These are phyloP conservation scores for Muscidifurax raptorellus DNA, from an alignment of 1,140 invertebrate species.

Conservation along the genomic window DNA sequence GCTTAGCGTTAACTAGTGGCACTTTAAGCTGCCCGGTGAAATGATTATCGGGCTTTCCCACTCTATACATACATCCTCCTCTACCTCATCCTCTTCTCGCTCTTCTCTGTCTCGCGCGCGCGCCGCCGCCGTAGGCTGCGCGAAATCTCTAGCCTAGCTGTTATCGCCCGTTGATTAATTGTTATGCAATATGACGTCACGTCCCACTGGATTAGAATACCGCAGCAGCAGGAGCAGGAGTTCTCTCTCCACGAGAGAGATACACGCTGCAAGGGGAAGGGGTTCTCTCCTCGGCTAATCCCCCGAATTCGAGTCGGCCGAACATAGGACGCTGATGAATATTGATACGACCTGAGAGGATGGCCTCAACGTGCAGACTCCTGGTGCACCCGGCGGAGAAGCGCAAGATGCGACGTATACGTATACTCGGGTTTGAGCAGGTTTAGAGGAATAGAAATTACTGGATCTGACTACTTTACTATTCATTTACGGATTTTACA, in stretches of 20 bases:
- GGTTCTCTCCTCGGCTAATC: slow-evolving; percentile 69
- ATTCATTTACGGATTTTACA: neutral
- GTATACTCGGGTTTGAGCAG: slow-evolving; percentile 50
- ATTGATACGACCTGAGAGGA: slow-evolving; percentile 68
- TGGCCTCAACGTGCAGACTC: slow-evolving; percentile 28
- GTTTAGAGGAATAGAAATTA: neutral
- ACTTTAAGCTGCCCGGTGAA: slow-evolving; percentile 76
- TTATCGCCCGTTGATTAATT: slow-evolving; percentile 76
- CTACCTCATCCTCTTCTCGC: slow-evolving; percentile 8
- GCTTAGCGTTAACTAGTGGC: slow-evolving; percentile 77
- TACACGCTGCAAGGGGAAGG: slow-evolving; percentile 60
- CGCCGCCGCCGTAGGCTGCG: slow-evolving; percentile 18
- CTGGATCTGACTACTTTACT: neutral
- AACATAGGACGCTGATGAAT: slow-evolving; percentile 77
- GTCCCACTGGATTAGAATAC: slow-evolving; percentile 71
- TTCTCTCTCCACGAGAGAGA: slow-evolving; percentile 51
- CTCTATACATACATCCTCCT: slow-evolving; percentile 63
- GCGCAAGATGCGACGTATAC: slow-evolving; percentile 61
- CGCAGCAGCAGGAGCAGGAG: slow-evolving; percentile 56
- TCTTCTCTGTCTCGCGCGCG: neutral
- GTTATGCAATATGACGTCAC: slow-evolving; percentile 77
- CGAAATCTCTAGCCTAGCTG: slow-evolving; percentile 65
- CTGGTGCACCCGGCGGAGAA: slow-evolving; percentile 53
- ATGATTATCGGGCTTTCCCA: slow-evolving; percentile 76
- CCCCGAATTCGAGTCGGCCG: slow-evolving; percentile 72